Conservation (phyloP, 2,888 invertebrate species). For the Gymnocheta viridis region DNA sequence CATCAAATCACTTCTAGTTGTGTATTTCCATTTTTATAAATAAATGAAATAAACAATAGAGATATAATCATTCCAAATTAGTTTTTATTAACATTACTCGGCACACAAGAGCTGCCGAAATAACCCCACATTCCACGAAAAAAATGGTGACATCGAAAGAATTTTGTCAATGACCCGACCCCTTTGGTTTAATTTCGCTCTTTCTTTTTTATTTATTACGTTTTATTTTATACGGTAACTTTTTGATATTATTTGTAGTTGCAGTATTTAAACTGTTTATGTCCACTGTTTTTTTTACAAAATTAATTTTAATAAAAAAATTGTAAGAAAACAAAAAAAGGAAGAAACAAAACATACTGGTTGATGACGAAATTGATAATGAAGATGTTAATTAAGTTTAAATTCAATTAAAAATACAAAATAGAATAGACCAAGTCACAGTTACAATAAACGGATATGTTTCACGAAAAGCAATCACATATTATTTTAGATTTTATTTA, state of each 20-base stretch:
- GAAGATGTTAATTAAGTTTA: conserved; percentile 54
- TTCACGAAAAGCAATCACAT: conserved; percentile 10
- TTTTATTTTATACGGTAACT: background rate
- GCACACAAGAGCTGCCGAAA: background rate
- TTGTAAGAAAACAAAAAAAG: conserved; percentile 8
- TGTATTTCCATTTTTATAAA: background rate
- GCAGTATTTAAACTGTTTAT: background rate
- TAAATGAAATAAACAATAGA: background rate
- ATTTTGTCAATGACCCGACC: conserved; percentile 25
- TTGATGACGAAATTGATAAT: conserved; percentile 39
- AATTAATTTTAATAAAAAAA: background rate
- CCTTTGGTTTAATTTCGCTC: conserved; percentile 29
- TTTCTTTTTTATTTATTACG: background rate
- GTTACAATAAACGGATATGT: background rate
- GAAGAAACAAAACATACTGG: conserved; percentile 7
- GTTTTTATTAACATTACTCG: background rate
- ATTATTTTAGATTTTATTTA: background rate
- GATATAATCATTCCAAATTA: conserved; percentile 1
- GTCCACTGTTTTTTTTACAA: background rate
- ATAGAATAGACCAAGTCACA: background rate
- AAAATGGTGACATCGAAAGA: background rate
- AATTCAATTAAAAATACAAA: conserved; percentile 24
- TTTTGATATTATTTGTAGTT: background rate
- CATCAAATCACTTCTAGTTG: too few species aligned
- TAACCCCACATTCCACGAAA: background rate